phyloP scores from a whole-genome alignment of 2,797 vertebrate species.

The Alcedo atthis region DNA sequence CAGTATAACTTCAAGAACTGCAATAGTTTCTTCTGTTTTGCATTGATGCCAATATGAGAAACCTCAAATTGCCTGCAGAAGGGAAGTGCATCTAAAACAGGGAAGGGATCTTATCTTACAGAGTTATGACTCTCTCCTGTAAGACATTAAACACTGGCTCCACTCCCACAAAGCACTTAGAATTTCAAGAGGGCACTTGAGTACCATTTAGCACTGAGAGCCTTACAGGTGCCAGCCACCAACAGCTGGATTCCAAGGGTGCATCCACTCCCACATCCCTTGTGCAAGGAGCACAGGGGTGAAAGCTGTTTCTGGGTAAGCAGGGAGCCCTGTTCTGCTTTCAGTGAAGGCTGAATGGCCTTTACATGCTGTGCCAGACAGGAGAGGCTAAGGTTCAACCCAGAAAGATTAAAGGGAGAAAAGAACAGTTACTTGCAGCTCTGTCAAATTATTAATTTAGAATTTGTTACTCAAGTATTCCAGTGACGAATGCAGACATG shows the following conservation, averaged over 20 bases:
- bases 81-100: neutral
- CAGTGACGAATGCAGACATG: neutral
- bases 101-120: neutral
- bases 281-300: neutral
- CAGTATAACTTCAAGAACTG: neutral
- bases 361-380: neutral
- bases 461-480: neutral
- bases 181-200: neutral
- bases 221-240: neutral
- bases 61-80: neutral
- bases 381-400: neutral
- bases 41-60: neutral
- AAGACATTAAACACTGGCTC: slow-evolving; percentile 1
- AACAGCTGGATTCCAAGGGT: neutral
- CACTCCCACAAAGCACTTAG: neutral
- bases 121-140: neutral
- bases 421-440: neutral
- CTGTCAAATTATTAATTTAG: neutral
- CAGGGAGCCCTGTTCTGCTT: neutral
- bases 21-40: neutral
- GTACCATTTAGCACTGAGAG: neutral
- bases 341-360: neutral
- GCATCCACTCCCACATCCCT: neutral
- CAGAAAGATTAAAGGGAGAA: neutral
- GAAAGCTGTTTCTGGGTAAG: neutral